Conservation (phyloP, 1,140 invertebrate species). For the Holotrichia oblita region DNA sequence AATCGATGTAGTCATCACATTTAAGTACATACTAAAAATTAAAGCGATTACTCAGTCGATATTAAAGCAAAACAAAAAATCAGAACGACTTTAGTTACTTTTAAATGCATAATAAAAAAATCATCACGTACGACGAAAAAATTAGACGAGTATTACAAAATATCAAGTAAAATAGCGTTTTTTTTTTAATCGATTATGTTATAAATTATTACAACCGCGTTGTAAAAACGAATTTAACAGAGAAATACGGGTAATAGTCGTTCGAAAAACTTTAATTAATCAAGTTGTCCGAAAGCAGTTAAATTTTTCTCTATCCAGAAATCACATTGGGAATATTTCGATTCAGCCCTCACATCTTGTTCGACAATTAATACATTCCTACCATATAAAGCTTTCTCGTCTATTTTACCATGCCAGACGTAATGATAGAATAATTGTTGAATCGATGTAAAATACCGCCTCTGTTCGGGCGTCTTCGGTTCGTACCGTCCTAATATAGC, state of each 20-base stretch:
- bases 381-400: constrained; percentile 63
- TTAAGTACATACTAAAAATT: neutral
- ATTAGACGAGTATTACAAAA: neutral
- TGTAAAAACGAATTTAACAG: neutral
- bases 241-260: neutral
- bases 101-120: constrained; percentile 24
- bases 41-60: constrained; percentile 24
- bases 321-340: constrained; percentile 75
- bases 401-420: constrained; percentile 75
- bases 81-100: constrained; percentile 33
- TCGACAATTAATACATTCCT: constrained; percentile 71
- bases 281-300: constrained; percentile 71
- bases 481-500: constrained; percentile 82
- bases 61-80: neutral
- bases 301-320: constrained; percentile 79
- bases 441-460: constrained; percentile 78
- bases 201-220: too few relatives aligned
- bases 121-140: neutral
- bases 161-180: neutral
- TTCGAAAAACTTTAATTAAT: constrained; percentile 59
- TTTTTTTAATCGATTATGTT: neutral
- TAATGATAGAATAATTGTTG: constrained; percentile 84
- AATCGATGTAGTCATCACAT: constrained; percentile 9
- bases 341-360: constrained; percentile 71
- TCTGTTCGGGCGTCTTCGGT: constrained; percentile 73